Evolutionary conservation across 2,888 invertebrate genomes (phyloP), one percentile per base, ranked within the genome.

Genomic region (Tethea ocularis): DNA sequence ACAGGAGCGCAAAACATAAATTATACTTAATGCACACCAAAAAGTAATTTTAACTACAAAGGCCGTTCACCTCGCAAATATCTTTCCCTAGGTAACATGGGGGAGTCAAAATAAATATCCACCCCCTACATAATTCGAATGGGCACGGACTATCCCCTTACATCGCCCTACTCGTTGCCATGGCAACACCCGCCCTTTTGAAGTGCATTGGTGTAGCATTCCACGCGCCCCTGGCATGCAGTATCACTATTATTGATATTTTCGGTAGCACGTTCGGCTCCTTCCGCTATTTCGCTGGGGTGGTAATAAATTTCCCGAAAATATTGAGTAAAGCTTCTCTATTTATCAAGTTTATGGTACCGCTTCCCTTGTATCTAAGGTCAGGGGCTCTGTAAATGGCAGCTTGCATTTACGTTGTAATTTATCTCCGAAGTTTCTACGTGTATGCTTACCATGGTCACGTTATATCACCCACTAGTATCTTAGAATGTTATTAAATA

Each of bases 11-110:
- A 36, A 54, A 29, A 41, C 20, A 46, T 33, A 54, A 54, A 54
- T 54, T 54, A 33, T 17, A 54, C 54, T 36, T 54, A 54, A 54
- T 33, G 33, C 54, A 22, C 54, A 22, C 33, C 68, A 68, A 63
- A 66, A 54, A 57, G 64, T 61, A 69, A 66, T 66, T 70, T 68
- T 67, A 66, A 67, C 64, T 65, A 64, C 71, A 74, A 79, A 77
- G 91, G 89, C 85, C 89, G 74, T 93, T 92, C 89, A 92, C 91
- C 92, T 91, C 84, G 81, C 85, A 82, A 86, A 87, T 84, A 82
- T 84, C 82, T 84, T 88, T 87, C 90, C 89, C 87, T 84, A 80
- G 86, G 84, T 86, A 86, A 77, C 84, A 82, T 74, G 81, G 80
- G 88, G 87, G 87, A 82, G 86, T 81, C 83, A 77, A 87, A 90